These are phyloP conservation scores for Holothuria glaberrima DNA, from an alignment of 35 echinoderm and acorn worm genomes.

Conservation along the genomic window DNA sequence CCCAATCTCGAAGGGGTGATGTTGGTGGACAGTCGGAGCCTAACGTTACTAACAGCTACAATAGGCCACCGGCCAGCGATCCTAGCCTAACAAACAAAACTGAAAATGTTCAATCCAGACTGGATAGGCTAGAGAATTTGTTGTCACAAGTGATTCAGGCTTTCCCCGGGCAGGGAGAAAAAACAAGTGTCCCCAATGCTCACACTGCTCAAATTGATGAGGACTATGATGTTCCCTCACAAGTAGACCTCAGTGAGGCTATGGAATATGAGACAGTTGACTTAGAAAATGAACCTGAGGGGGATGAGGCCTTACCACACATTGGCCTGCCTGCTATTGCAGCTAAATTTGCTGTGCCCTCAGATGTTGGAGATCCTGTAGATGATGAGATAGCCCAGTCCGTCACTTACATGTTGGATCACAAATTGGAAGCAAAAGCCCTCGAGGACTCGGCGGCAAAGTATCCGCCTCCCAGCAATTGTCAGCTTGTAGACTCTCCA, in stretches of 20 bases:
- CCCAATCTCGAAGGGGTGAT: no score
- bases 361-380: neutral
- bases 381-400: neutral
- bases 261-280: neutral
- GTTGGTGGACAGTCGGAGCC: neutral
- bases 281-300: neutral
- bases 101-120: neutral
- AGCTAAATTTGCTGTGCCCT: constrained; percentile 10
- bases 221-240: neutral
- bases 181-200: neutral
- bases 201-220: no score
- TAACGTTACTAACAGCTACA: neutral
- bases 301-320: neutral
- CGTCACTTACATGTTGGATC: constrained; percentile 2
- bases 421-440: constrained; percentile 29
- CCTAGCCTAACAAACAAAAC: neutral
- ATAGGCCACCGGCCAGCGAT: neutral
- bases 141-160: neutral
- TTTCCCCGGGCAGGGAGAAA: neutral
- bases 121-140: neutral
- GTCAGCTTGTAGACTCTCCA: constrained; percentile 35
- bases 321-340: neutral
- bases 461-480: constrained; percentile 42
- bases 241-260: neutral
- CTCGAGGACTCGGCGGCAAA: constrained; percentile 18